Conservation (phyloP, 2,888 invertebrate genomes). For the Mythimna albipuncta region DNA sequence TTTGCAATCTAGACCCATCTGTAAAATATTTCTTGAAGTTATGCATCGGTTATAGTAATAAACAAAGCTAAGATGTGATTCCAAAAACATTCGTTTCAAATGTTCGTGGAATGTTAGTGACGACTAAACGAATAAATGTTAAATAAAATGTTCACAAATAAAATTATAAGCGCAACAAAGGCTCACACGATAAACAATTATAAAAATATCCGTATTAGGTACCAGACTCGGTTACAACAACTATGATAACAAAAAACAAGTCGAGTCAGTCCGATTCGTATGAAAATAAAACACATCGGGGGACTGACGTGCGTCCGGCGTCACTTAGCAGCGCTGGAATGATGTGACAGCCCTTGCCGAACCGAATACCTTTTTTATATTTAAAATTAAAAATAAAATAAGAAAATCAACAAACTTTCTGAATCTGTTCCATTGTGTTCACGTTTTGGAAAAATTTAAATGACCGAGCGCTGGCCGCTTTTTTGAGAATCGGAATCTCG, state of each 20-base stretch:
- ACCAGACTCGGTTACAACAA: constrained; percentile 82
- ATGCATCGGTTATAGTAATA: constrained; percentile 40
- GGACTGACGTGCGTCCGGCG: constrained; percentile 90
- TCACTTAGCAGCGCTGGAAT: constrained; percentile 90
- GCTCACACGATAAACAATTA: constrained; percentile 73
- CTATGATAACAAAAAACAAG: constrained; percentile 89
- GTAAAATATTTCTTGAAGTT: constrained; percentile 49
- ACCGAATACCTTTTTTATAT: constrained; percentile 88
- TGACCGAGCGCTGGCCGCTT: constrained; percentile 85
- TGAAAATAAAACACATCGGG: constrained; percentile 89
- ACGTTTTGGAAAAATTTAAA: constrained; percentile 90
- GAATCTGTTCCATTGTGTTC: constrained; percentile 90
- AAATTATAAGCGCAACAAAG: constrained; percentile 65
- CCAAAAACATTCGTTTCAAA: constrained; percentile 40
- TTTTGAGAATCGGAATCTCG: constrained; percentile 86
- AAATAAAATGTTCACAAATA: constrained; percentile 48
- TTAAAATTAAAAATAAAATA: constrained; percentile 86
- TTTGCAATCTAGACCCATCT: constrained; percentile 47
- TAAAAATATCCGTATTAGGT: constrained; percentile 81
- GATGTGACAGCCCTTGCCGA: constrained; percentile 90
- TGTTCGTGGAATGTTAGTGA: constrained; percentile 43
- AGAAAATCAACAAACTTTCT: constrained; percentile 78
- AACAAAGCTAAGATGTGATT: constrained; percentile 29
- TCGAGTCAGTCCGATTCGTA: constrained; percentile 85
- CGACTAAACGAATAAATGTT: constrained; percentile 41